These are phyloP conservation scores for Penaeus japonicus DNA, from an alignment of 1,140 invertebrate species.

Conservation along the genomic window DNA sequence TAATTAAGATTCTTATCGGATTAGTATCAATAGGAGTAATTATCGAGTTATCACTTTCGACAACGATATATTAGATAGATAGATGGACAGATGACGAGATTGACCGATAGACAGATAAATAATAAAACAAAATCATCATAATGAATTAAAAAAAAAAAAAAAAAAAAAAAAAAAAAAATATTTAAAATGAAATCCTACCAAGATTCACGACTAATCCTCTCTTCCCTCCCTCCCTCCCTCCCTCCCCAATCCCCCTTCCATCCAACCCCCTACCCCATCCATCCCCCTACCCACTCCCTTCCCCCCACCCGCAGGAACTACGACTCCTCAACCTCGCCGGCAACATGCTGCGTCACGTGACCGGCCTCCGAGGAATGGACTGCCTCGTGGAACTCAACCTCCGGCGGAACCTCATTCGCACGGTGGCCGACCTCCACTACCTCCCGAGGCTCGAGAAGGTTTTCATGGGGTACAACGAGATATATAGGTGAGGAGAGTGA, in stretches of 20 bases:
- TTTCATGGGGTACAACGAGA: conserved; percentile 86
- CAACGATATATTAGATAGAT: too few species aligned
- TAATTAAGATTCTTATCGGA: too few species aligned
- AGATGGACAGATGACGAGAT: too few species aligned
- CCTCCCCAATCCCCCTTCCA: not conserved
- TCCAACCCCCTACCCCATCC: too few species aligned
- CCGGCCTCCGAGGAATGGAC: conserved; percentile 77
- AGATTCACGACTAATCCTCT: not conserved
- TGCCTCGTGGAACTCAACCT: conserved; percentile 86
- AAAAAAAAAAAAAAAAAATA: not conserved
- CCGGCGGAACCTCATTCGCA: conserved; percentile 82
- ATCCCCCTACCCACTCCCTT: not conserved
- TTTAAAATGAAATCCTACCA: not conserved
- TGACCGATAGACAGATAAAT: too few species aligned
- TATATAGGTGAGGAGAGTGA: conserved; percentile 65
- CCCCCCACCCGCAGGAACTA: conserved; percentile 67
- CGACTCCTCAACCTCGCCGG: conserved; percentile 92
- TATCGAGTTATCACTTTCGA: too few species aligned
- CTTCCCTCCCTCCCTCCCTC: not conserved
- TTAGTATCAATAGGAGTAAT: too few species aligned
- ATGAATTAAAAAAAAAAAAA: not conserved
- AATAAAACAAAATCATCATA: too few species aligned
- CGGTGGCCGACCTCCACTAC: conserved; percentile 80
- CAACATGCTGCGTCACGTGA: conserved; percentile 80
- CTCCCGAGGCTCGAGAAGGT: conserved; percentile 82